A percentile compares a stretch with the other conserved stretches of the same genome.
These are phyloP conservation scores for Agrilus mali DNA, from an alignment of 2,888 invertebrate genomes.

Conservation along the genomic window DNA sequence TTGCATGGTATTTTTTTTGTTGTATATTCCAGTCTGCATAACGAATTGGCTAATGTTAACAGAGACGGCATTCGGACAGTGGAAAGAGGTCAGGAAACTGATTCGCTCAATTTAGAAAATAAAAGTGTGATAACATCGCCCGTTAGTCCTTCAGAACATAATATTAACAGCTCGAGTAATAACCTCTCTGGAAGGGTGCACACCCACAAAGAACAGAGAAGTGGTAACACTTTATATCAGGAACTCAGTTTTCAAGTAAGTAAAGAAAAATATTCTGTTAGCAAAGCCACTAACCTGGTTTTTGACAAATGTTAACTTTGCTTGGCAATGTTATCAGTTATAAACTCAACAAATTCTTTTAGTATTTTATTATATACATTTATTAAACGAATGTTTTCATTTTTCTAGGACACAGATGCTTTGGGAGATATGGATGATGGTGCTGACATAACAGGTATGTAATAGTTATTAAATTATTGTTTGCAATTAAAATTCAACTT, in stretches of 20 bases:
- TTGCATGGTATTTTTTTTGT: background rate
- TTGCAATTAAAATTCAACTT: conserved; percentile 9
- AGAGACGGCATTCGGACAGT: conserved; percentile 24
- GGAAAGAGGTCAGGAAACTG: conserved; percentile 33
- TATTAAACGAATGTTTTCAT: background rate
- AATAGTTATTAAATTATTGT: conserved; percentile 4
- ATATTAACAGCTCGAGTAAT: conserved; percentile 22
- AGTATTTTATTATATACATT: too few species aligned
- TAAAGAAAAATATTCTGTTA: too few species aligned
- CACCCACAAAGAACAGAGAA: conserved; percentile 75
- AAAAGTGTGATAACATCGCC: conserved; percentile 35
- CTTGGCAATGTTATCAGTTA: too few species aligned
- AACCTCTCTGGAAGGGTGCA: conserved; percentile 46
- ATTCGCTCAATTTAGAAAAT: conserved; percentile 31
- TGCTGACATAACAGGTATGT: conserved; percentile 82
- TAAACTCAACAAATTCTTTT: too few species aligned
- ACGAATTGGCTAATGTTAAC: conserved; percentile 29
- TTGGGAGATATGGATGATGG: conserved; percentile 78
- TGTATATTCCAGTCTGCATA: conserved; percentile 23
- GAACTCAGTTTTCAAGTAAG: conserved; percentile 71
- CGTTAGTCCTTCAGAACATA: conserved; percentile 31
- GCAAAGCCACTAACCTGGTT: too few species aligned
- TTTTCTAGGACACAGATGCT: conserved; percentile 58
- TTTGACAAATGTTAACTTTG: background rate
- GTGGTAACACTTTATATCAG: conserved; percentile 83